Conservation (phyloP, 1,140 invertebrate species). For the Heliconius nattereri region DNA sequence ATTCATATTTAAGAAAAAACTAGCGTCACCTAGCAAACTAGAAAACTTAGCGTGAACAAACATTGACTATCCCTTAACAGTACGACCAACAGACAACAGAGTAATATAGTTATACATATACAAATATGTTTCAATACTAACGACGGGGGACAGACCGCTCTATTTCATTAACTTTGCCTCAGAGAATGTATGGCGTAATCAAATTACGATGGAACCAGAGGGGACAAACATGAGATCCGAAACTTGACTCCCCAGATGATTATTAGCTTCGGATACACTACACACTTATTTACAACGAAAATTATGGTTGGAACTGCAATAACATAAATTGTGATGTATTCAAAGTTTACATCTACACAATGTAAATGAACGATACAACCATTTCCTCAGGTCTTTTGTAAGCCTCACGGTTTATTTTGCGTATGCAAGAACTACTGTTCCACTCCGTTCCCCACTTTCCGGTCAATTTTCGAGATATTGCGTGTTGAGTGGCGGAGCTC, state of each 20-base stretch:
- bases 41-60: neutral
- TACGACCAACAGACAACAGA: neutral
- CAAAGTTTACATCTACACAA: neutral
- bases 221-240: constrained; percentile 34
- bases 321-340: neutral
- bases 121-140: constrained; percentile 2
- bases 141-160: constrained; percentile 19
- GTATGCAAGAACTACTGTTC: no score
- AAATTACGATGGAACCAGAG: constrained; percentile 44
- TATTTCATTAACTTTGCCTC: constrained; percentile 23
- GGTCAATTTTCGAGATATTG: no score
- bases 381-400: neutral
- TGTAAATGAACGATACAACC: neutral
- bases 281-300: neutral
- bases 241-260: constrained; percentile 28
- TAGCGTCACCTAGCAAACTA: no score
- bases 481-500: no score
- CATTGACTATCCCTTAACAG: neutral
- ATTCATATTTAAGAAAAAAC: no score
- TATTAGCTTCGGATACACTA: constrained; percentile 22
- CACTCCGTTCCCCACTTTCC: no score
- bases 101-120: neutral
- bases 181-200: constrained; percentile 41
- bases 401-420: neutral
- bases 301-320: neutral